These are phyloP conservation scores for Felis catus DNA, from an alignment of 2,113 vertebrate species.

Conservation along the genomic window F.catus_Fca126_mat1.0 CM031415.1:74355501-74356000, in stretches of 20 bases:
- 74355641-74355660: neutral
- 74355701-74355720: neutral
- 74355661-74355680: neutral
- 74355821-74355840: conserved; percentile 38
- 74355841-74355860: conserved; percentile 39
- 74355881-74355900: neutral
- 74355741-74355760: conserved; percentile 31
- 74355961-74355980: neutral
- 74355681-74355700: neutral
- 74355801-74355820: conserved; percentile 60
- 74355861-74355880: conserved; percentile 65
- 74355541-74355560: neutral
- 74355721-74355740: neutral
- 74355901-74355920: neutral
- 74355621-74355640: neutral
- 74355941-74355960: neutral
- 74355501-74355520: neutral
- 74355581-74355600: neutral
- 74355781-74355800: conserved; percentile 64
- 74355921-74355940: neutral
- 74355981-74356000: neutral
- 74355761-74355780: neutral
- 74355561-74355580: neutral
- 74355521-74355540: neutral
- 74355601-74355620: neutral